phyloP scores from a whole-genome alignment of 2,113 vertebrate genomes.

The Hypomesus transpacificus region DNA sequence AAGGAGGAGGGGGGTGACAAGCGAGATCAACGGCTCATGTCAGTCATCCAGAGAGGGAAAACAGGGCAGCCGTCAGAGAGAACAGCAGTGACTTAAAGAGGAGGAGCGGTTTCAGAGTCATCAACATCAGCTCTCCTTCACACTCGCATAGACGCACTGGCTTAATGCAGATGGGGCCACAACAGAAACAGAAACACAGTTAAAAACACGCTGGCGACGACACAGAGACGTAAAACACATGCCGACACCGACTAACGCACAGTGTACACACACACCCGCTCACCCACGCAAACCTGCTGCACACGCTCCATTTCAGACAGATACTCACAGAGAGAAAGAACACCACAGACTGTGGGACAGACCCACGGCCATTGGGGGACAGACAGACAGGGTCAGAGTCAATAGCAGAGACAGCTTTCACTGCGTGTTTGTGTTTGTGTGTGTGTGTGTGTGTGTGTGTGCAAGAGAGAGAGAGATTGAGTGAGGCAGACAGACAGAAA shows the following conservation, averaged over 20 bases:
- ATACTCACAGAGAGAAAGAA: slow-evolving; percentile 67
- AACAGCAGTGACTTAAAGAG: slow-evolving; percentile 14
- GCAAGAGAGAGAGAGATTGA: too few relatives aligned
- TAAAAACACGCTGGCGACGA: slow-evolving; percentile 4
- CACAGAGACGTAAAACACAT: slow-evolving; percentile 31
- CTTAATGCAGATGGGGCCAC: slow-evolving; percentile 41
- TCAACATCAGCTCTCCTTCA: slow-evolving; percentile 9
- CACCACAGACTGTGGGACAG: slow-evolving; percentile 64
- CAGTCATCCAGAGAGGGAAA: slow-evolving; percentile 15
- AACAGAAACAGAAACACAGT: slow-evolving; percentile 36
- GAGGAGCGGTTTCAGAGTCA: background rate
- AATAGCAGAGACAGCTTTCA: slow-evolving; percentile 52
- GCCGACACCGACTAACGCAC: slow-evolving; percentile 32
- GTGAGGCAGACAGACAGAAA: too few relatives aligned
- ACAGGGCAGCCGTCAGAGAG: slow-evolving; percentile 16
- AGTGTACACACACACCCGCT: slow-evolving; percentile 21
- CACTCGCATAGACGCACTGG: slow-evolving; percentile 28
- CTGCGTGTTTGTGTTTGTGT: slow-evolving; percentile 31
- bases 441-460: slow-evolving; percentile 18
- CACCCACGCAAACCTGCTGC: background rate
- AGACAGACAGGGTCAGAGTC: slow-evolving; percentile 66
- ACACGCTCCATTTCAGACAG: slow-evolving; percentile 41
- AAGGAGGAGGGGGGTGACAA: slow-evolving; percentile 8
- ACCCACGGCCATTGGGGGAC: slow-evolving; percentile 64
- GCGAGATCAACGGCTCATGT: slow-evolving; percentile 21